A percentile compares a stretch with the other conserved stretches of the same genome.
phyloP scores from a whole-genome alignment of 2,797 vertebrate genomes.

The Labeo calbasu region DNA sequence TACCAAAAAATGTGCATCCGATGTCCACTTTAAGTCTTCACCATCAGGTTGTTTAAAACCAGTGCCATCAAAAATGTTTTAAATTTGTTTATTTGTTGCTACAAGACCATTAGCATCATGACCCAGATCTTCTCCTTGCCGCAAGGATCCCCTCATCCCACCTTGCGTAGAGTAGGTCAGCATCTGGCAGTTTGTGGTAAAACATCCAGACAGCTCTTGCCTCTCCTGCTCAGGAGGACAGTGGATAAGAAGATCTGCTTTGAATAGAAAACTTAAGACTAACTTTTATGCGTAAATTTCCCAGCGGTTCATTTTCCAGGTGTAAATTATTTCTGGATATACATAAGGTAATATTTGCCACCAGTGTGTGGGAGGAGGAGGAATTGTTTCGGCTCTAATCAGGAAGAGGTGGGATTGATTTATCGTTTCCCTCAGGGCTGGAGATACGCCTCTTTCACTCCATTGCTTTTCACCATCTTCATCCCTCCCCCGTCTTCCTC shows the following conservation, averaged over 20 bases:
- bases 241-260: not conserved
- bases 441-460: constrained; percentile 40
- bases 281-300: constrained; percentile 2
- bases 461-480: constrained; percentile 41
- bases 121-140: constrained; percentile 53
- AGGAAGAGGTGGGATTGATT: constrained; percentile 66
- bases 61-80: constrained; percentile 15
- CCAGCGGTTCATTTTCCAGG: not conserved
- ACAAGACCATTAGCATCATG: constrained; percentile 13
- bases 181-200: constrained; percentile 44
- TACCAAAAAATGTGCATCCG: too few relatives aligned
- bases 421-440: constrained; percentile 55
- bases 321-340: constrained; percentile 11
- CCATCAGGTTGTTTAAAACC: not conserved
- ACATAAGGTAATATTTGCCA: constrained; percentile 30
- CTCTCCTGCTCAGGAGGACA: constrained; percentile 35
- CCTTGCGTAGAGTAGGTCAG: constrained; percentile 42
- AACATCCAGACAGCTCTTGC: constrained; percentile 5
- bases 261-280: not conserved
- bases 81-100: constrained; percentile 27
- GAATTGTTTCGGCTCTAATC: constrained; percentile 27
- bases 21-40: not conserved
- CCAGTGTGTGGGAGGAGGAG: constrained; percentile 17
- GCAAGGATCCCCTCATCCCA: constrained; percentile 14
- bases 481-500: constrained; percentile 21